Base-by-base conservation (phyloP, 1,140 invertebrate species). In the Bursaphelenchus mucronatus region DNA sequence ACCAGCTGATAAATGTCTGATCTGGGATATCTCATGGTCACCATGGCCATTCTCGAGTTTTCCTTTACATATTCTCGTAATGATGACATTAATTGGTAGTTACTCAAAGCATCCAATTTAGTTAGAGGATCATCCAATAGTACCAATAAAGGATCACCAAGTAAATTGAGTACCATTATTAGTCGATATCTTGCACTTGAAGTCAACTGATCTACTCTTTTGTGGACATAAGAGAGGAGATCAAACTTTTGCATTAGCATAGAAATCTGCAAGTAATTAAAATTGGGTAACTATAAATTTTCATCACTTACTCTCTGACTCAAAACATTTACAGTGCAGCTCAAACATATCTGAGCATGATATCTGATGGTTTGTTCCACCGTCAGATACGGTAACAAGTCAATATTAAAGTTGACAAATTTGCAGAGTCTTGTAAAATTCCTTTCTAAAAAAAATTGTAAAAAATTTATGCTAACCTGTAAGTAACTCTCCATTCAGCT, bases 1-100 rank as follows among this genome's bases (percentile, higher is more conserved):
- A 56, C 5, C n/a, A 61, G 64, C 41, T 67, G 64, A 51, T 67
- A 67, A 53, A 67, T 63, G 46, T 67, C 66, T 8, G 66, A 67
- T 30, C 66, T 54, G 10, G 66, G 66, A 30, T 41, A 68, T 11
- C 49, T 19, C 52, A 67, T 69, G 0, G 66, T 68, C 6, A 67
- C 57, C 17, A 67, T 5, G 8, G 66, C 66, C 66, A 67, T 67
- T 67, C 66, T 11, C 21, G 64, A 62, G 30, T 67, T 19, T 0
- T 53, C 30, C 13, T 63, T 45, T 10, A 61, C 57, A 47, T 67
- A 51, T 39, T 67, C 53, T 21, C 49, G 66, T 15, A 67, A 54
- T 17, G 64, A 57, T 0, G 64, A 67, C 66, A 69, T 67, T 17
- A 67, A 40, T 39, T 67, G 66, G 53, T 69, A 67, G 44, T 19